A percentile compares a stretch with the other conserved stretches of the same genome.
phyloP scores from a whole-genome alignment of 2,113 vertebrate genomes.

The Tetrao urogallus region DNA sequence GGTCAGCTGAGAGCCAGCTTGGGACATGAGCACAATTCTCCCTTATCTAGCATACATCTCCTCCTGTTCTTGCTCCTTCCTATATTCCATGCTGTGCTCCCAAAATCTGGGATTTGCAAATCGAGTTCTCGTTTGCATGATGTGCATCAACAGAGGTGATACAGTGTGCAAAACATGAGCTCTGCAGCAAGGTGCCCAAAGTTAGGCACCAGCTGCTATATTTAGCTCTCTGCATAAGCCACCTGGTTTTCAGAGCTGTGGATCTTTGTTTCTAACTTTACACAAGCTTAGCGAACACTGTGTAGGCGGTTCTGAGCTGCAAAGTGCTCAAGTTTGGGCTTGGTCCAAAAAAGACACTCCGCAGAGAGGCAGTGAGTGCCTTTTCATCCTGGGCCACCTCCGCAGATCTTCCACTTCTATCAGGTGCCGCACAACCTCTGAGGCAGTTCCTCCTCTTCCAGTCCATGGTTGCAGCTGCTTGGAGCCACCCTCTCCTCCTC shows the following conservation, averaged over 20 bases:
- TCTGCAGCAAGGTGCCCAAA: background rate
- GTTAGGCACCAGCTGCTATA: background rate
- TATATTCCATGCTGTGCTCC: background rate
- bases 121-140: background rate
- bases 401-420: background rate
- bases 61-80: background rate
- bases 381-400: fast-evolving
- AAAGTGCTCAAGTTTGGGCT: background rate
- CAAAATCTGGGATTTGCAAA: background rate
- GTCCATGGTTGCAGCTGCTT: background rate
- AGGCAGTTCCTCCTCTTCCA: background rate
- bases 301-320: background rate
- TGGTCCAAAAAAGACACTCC: background rate
- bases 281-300: background rate
- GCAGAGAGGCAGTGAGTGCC: background rate
- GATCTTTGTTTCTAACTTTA: background rate
- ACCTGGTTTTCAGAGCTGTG: background rate
- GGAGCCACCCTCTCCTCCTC: background rate
- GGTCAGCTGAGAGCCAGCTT: background rate
- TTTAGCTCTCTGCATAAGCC: background rate
- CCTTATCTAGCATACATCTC: background rate
- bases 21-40: background rate
- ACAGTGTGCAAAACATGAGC: fast-evolving
- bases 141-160: background rate
- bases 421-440: background rate